Evolutionary conservation across 2,888 invertebrate species (phyloP), one percentile per base, ranked within the genome.

Genomic region (Adelognathus sp.): DNA sequence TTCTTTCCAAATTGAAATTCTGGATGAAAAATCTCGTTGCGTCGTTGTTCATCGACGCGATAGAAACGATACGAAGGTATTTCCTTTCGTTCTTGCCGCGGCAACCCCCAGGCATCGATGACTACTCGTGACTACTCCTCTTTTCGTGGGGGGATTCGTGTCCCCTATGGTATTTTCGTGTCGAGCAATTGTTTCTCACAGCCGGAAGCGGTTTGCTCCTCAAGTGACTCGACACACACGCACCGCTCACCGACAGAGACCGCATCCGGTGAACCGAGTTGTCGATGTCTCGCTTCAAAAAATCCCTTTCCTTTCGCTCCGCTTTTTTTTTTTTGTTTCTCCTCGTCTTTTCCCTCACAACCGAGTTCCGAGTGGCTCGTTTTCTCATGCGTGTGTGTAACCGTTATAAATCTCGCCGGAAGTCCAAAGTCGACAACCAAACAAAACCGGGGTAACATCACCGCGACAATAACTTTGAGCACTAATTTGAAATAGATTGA

Each of bases 151-250:
- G 50, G 66, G 50, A 63, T 41, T n/a, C 31, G 14, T 29, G 61
- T 72, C 67, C 72, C 46, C 54, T 39, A 39, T 44, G 46, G 33
- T 33, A 75, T 75, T 61, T 69, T 54, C 61, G 46, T n/a, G n/a
- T 56, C 33, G 61, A 52, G 56, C 81, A 78, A 81, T 81, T 74
- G 76, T 82, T 74, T 79, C 70, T 54, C 46, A 75, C 41, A 79
- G 75, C 82, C 85, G 87, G 87, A 86, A 86, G 87, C 79, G 86
- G 87, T 84, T 61, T 31, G 33, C 72, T 69, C 77, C 54, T 14
- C 21, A 44, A 79, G 76, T 81, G 71, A 81, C 81, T 76, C 66
- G 41, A 82, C 72, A 83, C 84, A 71, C 73, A 21, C 27, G 56
- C 31, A 24, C 31, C 71, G 29, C 27, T 52, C 31, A 14, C 41